These are phyloP conservation scores for Xiphorhynchus erythropygius DNA, from an alignment of 2,797 vertebrate species.

Conservation along the genomic window DNA sequence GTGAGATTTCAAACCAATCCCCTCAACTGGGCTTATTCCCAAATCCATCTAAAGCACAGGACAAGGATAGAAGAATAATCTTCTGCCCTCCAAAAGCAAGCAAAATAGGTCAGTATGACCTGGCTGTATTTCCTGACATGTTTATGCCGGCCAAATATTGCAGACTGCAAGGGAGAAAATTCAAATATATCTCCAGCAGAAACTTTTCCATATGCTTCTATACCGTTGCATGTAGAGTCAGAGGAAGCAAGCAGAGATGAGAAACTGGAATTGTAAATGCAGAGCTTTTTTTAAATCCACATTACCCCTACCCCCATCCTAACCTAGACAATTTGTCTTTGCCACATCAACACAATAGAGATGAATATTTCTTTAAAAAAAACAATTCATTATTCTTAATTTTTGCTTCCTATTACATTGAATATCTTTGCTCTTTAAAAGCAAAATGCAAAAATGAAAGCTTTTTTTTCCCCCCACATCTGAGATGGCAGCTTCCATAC, in stretches of 20 bases:
- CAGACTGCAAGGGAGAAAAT: not conserved
- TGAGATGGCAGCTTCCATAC: not conserved
- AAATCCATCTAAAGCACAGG: not conserved
- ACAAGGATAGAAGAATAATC: not conserved
- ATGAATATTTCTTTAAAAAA: not conserved
- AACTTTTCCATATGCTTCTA: not conserved
- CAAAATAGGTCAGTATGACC: conserved; percentile 4
- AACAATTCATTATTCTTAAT: not conserved
- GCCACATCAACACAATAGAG: not conserved
- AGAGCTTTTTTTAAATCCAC: not conserved
- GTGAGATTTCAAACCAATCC: not conserved
- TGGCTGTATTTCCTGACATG: not conserved
- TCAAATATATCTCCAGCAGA: not conserved
- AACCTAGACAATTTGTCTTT: not conserved
- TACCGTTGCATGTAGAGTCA: not conserved
- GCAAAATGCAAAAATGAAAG: not conserved
- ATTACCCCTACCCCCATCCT: not conserved
- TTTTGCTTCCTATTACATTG: not conserved
- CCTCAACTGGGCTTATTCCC: not conserved
- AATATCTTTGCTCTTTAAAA: not conserved
- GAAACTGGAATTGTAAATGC: not conserved
- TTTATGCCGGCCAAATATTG: not conserved
- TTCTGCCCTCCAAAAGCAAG: not conserved
- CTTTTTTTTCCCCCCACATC: no score
- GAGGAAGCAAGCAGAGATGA: not conserved